Percentiles rank a stretch among this genome's conserved stretches.
Conservation (phyloP, 1,140 invertebrate genomes). For the Drosophila parabipectinata region DNA sequence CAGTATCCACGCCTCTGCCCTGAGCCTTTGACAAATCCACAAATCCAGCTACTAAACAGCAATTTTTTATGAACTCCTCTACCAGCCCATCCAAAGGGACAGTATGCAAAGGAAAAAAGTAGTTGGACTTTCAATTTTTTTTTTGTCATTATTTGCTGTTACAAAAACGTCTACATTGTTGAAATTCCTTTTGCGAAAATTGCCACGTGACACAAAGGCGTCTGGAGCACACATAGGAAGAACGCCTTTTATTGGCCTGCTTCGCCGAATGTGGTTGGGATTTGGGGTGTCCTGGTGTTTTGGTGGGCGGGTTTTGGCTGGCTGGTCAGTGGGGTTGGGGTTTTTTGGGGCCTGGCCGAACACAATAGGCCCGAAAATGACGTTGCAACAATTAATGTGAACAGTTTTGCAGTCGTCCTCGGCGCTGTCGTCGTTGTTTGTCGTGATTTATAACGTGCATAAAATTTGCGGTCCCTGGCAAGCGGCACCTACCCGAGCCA, state of each 20-base stretch:
- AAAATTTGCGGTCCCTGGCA: constrained; percentile 71
- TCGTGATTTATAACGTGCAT: constrained; percentile 79
- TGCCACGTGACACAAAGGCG: constrained; percentile 79
- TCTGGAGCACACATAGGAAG: constrained; percentile 70
- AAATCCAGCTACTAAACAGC: constrained; percentile 73
- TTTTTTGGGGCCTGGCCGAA: constrained; percentile 20
- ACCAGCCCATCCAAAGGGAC: constrained; percentile 8
- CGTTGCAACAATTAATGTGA: constrained; percentile 81
- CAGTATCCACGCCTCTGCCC: constrained; percentile 37
- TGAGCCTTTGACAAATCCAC: constrained; percentile 71
- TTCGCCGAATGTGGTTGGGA: constrained; percentile 23
- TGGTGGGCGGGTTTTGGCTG: neutral
- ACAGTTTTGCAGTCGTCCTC: constrained; percentile 76
- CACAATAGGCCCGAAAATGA: constrained; percentile 79
- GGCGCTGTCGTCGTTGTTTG: constrained; percentile 57
- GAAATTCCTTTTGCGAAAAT: constrained; percentile 77
- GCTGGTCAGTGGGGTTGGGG: constrained; percentile 1
- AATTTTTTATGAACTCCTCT: constrained; percentile 57
- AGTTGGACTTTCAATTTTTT: constrained; percentile 47
- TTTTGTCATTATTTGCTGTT: constrained; percentile 54
- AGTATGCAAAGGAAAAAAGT: constrained; percentile 45
- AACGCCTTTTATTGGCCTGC: constrained; percentile 69
- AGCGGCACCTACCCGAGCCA: constrained; percentile 60
- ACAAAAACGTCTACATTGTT: constrained; percentile 78
- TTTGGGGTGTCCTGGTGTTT: neutral